A percentile compares a stretch with the other conserved stretches of the same genome.
These are phyloP conservation scores for Cinara cedri DNA, from an alignment of 2,888 invertebrate species.

Conservation along the genomic window DNA sequence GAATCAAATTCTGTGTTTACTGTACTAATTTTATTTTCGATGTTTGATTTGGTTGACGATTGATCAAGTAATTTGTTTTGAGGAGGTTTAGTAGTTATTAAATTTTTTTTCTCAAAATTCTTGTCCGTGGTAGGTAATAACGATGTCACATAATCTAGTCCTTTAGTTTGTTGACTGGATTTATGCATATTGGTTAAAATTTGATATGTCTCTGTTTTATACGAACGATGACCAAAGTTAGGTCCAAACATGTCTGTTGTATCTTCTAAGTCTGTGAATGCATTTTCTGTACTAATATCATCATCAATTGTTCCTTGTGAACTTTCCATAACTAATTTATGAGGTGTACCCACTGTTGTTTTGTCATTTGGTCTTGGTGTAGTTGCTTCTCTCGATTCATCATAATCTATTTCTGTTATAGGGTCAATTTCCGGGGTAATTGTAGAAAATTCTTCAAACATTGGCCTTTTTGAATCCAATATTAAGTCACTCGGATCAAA, in stretches of 20 bases:
- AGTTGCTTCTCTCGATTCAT: conserved; percentile 34
- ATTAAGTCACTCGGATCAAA: conserved; percentile 42
- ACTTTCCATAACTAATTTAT: conserved; percentile 21
- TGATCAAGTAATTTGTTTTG: not conserved
- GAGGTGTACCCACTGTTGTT: conserved; percentile 23
- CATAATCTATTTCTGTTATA: conserved; percentile 34
- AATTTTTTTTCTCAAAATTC: not conserved
- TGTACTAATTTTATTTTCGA: conserved; percentile 2
- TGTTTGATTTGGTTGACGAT: not conserved
- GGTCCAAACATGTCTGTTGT: conserved; percentile 49
- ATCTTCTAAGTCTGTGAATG: conserved; percentile 44
- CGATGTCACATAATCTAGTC: not conserved
- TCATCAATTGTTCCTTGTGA: conserved; percentile 16
- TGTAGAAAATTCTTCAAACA: conserved; percentile 38
- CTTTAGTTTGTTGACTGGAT: not conserved
- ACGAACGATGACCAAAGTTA: conserved; percentile 21
- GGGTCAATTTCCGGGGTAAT: conserved; percentile 17
- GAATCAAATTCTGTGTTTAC: not conserved
- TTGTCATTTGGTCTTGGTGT: conserved; percentile 29
- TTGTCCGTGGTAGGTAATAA: not conserved
- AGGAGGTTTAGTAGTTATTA: conserved; percentile 1
- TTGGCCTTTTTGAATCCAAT: not conserved
- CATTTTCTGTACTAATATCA: conserved; percentile 42
- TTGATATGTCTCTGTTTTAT: conserved; percentile 8
- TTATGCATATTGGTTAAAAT: not conserved